Base-by-base conservation (phyloP, 2,797 vertebrate species). In the Iguana delicatissima region DNA sequence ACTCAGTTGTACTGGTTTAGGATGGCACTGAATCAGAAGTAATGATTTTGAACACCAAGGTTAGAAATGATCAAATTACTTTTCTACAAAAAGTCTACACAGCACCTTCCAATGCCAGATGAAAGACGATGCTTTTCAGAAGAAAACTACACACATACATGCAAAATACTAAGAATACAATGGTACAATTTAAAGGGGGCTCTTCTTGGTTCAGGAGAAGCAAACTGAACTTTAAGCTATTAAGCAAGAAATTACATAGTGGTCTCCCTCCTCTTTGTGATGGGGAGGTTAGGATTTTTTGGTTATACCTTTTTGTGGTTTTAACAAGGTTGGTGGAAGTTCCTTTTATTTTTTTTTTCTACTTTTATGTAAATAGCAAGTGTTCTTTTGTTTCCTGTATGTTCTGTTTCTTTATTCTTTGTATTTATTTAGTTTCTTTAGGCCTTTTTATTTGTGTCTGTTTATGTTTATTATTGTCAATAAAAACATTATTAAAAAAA, bases 71-170 rank as follows among this genome's bases (percentile, higher is more conserved):
- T 57, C 81, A 69, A 62, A 73, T 69, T 46, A 79, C 55, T 79
- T 84, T 50, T 46, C 74, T 85, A n/a, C 52, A 55, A 74, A 59
- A 42, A 83, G 35, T 76, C 69, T 92, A 85, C 0, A 89, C 0
- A 3, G 91, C 38, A 88, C 8, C 0, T 0, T 1, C 10, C 2
- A 59, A 82, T 73, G 13, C 18, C 81, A 89, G 72, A 80, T 1
- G 62, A 38, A 89, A 92, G 89, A 46, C 29, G 29, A 38, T 64
- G 10, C 55, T 84, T 72, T 29, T 80, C 76, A 26, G 35, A 86
- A 69, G 6, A 57, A 46, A 55, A 77, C 14, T 86, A 9, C 46
- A 85, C 35, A 32, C 32, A 29, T 32, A 50, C 46, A 59, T 38
- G n/a, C 7, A 57, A 88, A 87, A 80, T 46, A 77, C 8, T 24